Conservation (phyloP, 1,140 invertebrate species). For the Drosophila ogumai region DNA sequence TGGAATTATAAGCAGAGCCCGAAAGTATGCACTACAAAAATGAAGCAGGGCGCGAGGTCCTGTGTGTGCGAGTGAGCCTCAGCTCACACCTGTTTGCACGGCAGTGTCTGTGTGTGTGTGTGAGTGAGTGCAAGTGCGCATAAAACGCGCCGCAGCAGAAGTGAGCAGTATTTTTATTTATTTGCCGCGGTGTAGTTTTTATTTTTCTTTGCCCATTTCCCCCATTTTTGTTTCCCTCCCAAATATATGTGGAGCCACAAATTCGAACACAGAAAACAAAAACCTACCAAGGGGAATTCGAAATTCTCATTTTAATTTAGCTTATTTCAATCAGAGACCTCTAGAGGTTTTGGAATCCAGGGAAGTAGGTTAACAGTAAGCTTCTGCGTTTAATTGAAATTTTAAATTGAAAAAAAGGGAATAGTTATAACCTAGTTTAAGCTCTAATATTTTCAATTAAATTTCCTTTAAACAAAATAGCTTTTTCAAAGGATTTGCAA, state of each 20-base stretch:
- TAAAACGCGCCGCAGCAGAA: conserved; percentile 73
- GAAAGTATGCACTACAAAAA: conserved; percentile 75
- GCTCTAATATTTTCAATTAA: neutral
- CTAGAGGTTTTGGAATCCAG: neutral
- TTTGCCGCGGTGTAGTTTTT: conserved; percentile 71
- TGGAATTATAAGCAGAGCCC: conserved; percentile 77
- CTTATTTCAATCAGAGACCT: neutral
- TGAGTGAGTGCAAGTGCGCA: conserved; percentile 59
- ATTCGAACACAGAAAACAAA: conserved; percentile 35
- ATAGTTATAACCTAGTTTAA: neutral
- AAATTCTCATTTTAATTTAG: conserved; percentile 11
- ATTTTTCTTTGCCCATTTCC: conserved; percentile 45
- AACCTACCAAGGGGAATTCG: neutral
- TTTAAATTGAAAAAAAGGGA: neutral
- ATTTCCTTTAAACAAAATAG: neutral
- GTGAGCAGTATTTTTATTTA: conserved; percentile 80
- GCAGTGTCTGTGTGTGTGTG: conserved; percentile 23
- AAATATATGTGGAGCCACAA: conserved; percentile 46
- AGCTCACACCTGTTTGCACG: conserved; percentile 70
- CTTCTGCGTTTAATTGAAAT: neutral
- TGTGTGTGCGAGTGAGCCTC: conserved; percentile 10
- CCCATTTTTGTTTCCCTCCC: conserved; percentile 28
- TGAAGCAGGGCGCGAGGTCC: conserved; percentile 45
- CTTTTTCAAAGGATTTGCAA: too few species aligned
- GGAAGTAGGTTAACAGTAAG: neutral